Base-by-base conservation (phyloP, 2,888 invertebrate genomes). In the Laspeyria flexula region DNA sequence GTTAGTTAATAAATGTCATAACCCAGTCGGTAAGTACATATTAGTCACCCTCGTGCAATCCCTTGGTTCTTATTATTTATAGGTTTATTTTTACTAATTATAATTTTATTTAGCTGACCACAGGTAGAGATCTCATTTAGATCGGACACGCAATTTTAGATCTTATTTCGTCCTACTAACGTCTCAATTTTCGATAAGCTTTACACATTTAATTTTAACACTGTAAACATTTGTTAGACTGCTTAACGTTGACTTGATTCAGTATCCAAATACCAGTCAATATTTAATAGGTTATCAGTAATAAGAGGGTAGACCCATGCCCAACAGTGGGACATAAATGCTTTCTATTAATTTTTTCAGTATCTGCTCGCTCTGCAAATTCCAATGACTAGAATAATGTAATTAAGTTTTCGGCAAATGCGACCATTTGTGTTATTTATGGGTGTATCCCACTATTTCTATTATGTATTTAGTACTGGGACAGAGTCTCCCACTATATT, bases 11-110 rank as follows among this genome's bases (percentile, higher is more conserved):
- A 71, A 46, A 54, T 40, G 11, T 30, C 42, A 41, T 65, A 55
- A 47, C 39, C 64, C 69, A 64, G 69, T 72, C 59, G 59, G 33
- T 65, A 66, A 45, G 37, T 64, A 71, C 48, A 45, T 63, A 39
- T 47, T 60, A 71, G 61, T 68, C 52, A 61, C 49, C 38, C 50
- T 67, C 65, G 77, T 77, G 77, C 79, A 77, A 77, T 77, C 54
- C 50, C 59, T 67, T 65, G 73, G 73, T 69, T 64, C 66, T 71
- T 57, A 65, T 59, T 68, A 51, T 62, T 65, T 72, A 59, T 61
- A 58, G 56, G 55, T 68, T 60, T 66, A 51, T 48, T 60, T 60
- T 63, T 55, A 63, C 21, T 70, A 55, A 61, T 65, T 71, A 59
- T 48, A 56, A 39, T 53, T 54, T 66, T 65, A 65, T 54, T n/a